phyloP scores from a whole-genome alignment of 2,888 invertebrate species.

The Priocnemis perturbator region DNA sequence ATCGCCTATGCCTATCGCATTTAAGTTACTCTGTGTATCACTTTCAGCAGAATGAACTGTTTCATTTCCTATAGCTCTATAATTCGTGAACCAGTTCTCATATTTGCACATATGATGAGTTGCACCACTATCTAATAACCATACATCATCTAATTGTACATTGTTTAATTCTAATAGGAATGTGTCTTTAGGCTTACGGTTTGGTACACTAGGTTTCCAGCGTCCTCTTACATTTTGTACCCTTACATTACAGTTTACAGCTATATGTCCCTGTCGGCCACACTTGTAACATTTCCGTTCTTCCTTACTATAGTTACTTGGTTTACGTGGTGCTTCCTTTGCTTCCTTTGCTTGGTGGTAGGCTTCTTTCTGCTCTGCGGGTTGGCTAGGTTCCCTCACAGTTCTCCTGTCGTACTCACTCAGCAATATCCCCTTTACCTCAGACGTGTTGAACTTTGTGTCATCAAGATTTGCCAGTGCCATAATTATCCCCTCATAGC shows the following conservation, averaged over 20 bases:
- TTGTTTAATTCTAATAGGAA: constrained; percentile 31
- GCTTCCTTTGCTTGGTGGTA: constrained; percentile 11
- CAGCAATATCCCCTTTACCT: constrained; percentile 21
- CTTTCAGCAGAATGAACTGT: constrained; percentile 12
- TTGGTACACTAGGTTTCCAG: neutral
- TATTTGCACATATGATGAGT: constrained; percentile 16
- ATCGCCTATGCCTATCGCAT: constrained; percentile 8
- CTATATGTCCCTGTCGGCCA: constrained; percentile 17
- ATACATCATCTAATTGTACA: constrained; percentile 23
- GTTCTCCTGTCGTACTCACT: constrained; percentile 25
- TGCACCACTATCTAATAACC: constrained; percentile 24
- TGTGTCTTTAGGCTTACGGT: constrained; percentile 1
- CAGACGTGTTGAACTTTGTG: constrained; percentile 15
- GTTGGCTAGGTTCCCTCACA: neutral
- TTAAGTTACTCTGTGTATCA: constrained; percentile 1
- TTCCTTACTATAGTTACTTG: constrained; percentile 9
- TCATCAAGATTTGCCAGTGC: constrained; percentile 31
- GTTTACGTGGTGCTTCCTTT: neutral
- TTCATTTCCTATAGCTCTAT: constrained; percentile 5
- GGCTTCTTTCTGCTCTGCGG: constrained; percentile 7
- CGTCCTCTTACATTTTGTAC: neutral
- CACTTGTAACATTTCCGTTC: constrained; percentile 24
- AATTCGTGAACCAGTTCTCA: constrained; percentile 9
- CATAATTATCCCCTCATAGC: constrained; percentile 27
- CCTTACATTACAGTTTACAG: neutral